These are phyloP conservation scores for Anarsia innoxiella DNA, from an alignment of 2,888 invertebrate genomes.

Conservation along the genomic window DNA sequence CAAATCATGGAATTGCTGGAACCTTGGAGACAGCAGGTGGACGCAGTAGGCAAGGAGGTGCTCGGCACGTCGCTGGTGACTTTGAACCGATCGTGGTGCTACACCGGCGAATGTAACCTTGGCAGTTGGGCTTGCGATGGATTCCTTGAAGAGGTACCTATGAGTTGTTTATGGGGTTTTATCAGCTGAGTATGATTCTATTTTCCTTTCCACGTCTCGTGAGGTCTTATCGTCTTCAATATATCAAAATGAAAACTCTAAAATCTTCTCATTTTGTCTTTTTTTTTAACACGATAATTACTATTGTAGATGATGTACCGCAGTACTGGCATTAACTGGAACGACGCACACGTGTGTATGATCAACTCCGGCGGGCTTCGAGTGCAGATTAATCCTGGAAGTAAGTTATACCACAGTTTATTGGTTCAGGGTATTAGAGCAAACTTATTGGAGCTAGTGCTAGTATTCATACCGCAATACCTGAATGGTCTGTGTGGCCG, in stretches of 20 bases:
- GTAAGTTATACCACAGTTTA: conserved; percentile 45
- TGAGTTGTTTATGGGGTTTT: too few species aligned
- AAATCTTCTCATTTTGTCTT: too few species aligned
- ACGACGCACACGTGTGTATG: conserved; percentile 69
- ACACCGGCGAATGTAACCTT: conserved; percentile 79
- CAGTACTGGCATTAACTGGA: conserved; percentile 37
- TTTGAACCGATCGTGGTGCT: conserved; percentile 73
- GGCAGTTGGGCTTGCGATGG: conserved; percentile 85
- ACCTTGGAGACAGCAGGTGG: conserved; percentile 78
- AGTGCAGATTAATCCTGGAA: conserved; percentile 78
- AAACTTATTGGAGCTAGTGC: too few species aligned
- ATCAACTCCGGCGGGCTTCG: conserved; percentile 82
- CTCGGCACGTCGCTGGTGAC: conserved; percentile 76
- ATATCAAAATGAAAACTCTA: too few species aligned
- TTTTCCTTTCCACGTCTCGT: too few species aligned
- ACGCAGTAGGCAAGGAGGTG: conserved; percentile 71
- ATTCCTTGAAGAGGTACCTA: conserved; percentile 66
- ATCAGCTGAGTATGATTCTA: too few species aligned
- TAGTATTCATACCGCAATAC: too few species aligned
- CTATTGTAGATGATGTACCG: conserved; percentile 37
- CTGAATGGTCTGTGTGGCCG: too few species aligned
- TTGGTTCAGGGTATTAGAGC: too few species aligned
- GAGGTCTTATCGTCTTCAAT: too few species aligned
- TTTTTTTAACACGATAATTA: not conserved
- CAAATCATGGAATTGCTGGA: conserved; percentile 67